These are phyloP conservation scores for Microtus obscurus DNA, from an alignment of 2,797 vertebrate species.

Conservation along the genomic window DNA sequence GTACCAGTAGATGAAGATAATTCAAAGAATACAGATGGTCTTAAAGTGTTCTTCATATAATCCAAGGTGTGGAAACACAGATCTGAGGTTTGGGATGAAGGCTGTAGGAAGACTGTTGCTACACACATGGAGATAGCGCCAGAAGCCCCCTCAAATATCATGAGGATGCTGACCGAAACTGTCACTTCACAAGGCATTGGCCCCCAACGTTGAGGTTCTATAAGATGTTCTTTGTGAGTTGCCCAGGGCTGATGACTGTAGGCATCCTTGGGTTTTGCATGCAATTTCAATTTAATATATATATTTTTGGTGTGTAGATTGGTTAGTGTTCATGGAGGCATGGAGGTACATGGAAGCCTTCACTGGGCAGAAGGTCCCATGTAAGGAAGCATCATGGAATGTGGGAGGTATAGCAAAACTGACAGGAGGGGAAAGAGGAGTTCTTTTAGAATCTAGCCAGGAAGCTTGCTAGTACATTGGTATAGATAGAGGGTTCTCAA, in stretches of 20 bases:
- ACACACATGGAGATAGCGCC: neutral
- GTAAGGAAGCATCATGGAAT: neutral
- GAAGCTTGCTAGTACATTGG: neutral
- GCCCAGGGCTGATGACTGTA: neutral
- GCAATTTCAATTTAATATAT: neutral
- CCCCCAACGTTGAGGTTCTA: neutral
- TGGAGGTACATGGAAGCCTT: neutral
- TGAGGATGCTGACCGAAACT: neutral
- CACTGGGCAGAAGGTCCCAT: neutral
- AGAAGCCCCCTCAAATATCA: neutral
- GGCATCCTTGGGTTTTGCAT: neutral
- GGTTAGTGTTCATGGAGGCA: neutral
- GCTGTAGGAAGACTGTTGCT: neutral
- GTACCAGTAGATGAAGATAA: neutral
- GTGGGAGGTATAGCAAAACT: neutral
- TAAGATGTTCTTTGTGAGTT: neutral
- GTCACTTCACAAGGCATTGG: neutral
- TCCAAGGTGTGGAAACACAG: neutral
- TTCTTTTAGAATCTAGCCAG: neutral
- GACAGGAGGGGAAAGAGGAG: neutral
- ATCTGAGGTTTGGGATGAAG: neutral
- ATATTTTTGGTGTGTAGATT: neutral
- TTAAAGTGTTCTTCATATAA: slow-evolving; percentile 8
- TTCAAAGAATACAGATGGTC: neutral
- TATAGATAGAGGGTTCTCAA: neutral